Evolutionary conservation across 2,113 vertebrate species (phyloP), one percentile per base, ranked within the genome.

Genomic region (Empidonax traillii): DNA sequence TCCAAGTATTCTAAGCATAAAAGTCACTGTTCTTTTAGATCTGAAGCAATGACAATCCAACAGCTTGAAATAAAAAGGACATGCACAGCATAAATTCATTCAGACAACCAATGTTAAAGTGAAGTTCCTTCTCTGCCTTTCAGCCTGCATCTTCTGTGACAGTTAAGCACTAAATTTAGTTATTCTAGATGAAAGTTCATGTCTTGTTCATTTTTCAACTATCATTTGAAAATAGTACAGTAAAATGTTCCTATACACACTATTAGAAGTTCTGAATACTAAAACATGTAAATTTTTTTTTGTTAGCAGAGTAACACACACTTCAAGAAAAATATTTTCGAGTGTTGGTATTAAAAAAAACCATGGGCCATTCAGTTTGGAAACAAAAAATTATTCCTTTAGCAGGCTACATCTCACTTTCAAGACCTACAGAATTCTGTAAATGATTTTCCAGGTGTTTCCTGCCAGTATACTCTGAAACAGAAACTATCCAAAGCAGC

Each of bases 381-480:
- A 91, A 94, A 79, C 11, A 81, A 72, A 72, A 88, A 55, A 52
- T 27, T 4, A 79, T 55, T 85, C 27, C 27, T 82, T 55, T 66
- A 69, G 87, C 24, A 49, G n/a, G 39, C 20, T 35, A 12, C 5
- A 3, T 49, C 19, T 69, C 31, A 30, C n/a, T 80, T 90, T 61
- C 58, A 85, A 41, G 33, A 67, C 23, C n/a, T 88, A 46, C 6
- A 86, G 37, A 74, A 76, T 75, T 31, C 41, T 67, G 28, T 41
- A 46, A 52, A 4, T n/a, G 23, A 59, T 90, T 79, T 86, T 73
- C 85, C 83, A 96, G 85, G 71, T 87, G 55, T 87, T 95, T 97
- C 81, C 90, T 90, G 85, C 33, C 83, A 79, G 47, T 55, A 66
- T 9, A 41, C 6, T 27, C 53, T 3, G 7, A 90, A 89, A 94